phyloP scores from a whole-genome alignment of 2,113 vertebrate genomes.

The Tetraodon nigroviridis region DNA sequence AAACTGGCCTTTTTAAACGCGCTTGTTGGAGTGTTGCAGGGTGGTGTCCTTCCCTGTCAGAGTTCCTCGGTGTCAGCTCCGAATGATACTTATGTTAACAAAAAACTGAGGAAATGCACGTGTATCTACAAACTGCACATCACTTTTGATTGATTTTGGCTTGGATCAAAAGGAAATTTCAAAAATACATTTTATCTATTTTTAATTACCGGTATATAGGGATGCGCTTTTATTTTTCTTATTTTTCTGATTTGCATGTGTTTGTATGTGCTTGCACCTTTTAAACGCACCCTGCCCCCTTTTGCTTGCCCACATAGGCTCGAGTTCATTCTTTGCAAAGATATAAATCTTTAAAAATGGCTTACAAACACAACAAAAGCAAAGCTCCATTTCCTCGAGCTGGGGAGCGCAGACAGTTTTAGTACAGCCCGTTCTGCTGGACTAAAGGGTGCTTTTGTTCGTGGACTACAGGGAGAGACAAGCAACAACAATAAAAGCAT shows the following conservation, averaged over 20 bases:
- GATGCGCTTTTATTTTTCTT: no score
- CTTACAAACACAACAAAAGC: not conserved
- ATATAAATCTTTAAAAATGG: constrained; percentile 1
- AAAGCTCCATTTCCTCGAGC: not conserved
- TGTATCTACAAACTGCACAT: not conserved
- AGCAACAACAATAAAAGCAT: no score
- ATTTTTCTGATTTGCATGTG: no score
- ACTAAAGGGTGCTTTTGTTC: no score
- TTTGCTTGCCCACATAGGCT: not conserved
- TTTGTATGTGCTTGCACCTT: no score
- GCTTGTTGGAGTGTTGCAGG: not conserved
- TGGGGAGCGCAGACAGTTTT: not conserved
- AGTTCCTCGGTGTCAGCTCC: not conserved
- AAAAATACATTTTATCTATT: no score
- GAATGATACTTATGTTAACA: no score
- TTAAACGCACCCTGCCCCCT: no score
- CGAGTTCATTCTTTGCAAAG: not conserved
- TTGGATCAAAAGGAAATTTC: not conserved
- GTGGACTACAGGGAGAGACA: no score
- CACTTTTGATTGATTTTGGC: not conserved
- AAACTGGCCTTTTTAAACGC: not conserved
- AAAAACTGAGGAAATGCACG: not conserved
- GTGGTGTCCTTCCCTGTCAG: not conserved
- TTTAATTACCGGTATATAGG: no score
- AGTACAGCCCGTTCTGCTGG: not conserved